Base-by-base conservation (phyloP, 2,888 invertebrate genomes). In the Drosophila macrothrix region DNA sequence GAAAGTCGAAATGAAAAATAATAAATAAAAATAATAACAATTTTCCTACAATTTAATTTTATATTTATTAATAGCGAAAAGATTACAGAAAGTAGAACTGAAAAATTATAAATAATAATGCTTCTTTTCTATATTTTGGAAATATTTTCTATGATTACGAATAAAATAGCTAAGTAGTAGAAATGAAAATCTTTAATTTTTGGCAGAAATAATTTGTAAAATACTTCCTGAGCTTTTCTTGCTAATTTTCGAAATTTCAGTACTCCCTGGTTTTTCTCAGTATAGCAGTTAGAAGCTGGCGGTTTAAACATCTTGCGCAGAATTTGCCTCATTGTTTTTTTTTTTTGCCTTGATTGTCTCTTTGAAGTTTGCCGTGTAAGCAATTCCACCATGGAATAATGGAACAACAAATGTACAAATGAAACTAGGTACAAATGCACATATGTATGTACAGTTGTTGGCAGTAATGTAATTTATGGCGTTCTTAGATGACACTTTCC, bases 321-420 rank as follows among this genome's bases (percentile, higher is more conserved):
- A 55, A 56, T 60, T 70, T 64, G 60, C 39, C 53, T 66, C 83
- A 78, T 84, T 84, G 82, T 84, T 82, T 82, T 52, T 59, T 59
- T 58, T 10, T 31, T 59, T 58, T 16, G 76, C 55, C 58, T 76
- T 83, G 80, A 85, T 85, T 83, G 73, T 83, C 76, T 84, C 73
- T 84, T 83, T 83, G 80, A 84, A 76, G 85, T 83, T 58, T 28
- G 82, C 82, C 82, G 84, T 53, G 22, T 14, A 43, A 22, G 16
- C 25, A 46, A 25, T 46, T 46, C 25, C 16, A 25, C 7, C 16
- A 9, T 46, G 43, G 43, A 43, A 43, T 43, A 22, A 43, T 43
- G 43, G 43, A 43, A 43, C 43, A 43, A 43, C 5, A 22, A 43
- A 22, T 43, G 1, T 12, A 22, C 43, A 43, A 74, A 50, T 33